Percentiles rank a stretch among this genome's conserved stretches.
Conservation (phyloP, 2,888 invertebrate genomes). For the Escarpia spicata region DNA sequence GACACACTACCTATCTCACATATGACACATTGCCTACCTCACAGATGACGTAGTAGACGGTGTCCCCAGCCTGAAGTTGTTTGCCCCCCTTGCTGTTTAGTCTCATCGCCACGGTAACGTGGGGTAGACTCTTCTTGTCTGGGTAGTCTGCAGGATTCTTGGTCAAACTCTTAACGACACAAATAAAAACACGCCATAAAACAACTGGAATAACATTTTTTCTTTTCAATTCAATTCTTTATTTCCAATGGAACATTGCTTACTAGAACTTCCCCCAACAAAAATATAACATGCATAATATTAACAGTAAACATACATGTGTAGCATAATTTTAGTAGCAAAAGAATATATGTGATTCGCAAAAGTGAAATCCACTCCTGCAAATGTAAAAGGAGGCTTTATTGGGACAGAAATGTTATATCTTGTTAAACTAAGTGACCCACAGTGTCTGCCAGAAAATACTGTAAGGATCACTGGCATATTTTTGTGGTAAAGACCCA, state of each 20-base stretch:
- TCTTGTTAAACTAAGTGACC: not conserved
- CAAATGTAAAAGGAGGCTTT: not conserved
- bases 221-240: too few species aligned
- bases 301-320: too few species aligned
- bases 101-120: constrained; percentile 91
- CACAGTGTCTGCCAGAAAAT: not conserved
- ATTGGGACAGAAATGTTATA: not conserved
- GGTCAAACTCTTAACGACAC: constrained; percentile 77
- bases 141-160: constrained; percentile 93
- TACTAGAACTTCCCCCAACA: too few species aligned
- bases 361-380: too few species aligned
- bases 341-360: too few species aligned
- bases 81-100: constrained; percentile 78
- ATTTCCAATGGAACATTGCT: too few species aligned
- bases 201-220: too few species aligned
- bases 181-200: not conserved
- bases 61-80: constrained; percentile 91
- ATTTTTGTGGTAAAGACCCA: not conserved
- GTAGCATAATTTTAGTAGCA: too few species aligned
- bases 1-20: not conserved
- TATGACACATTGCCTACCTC: constrained; percentile 67
- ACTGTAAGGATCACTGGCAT: not conserved
- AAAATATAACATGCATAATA: too few species aligned
- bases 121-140: constrained; percentile 83
- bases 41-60: constrained; percentile 95